Base-by-base conservation (phyloP, 2,888 invertebrate species). In the Pocota personata region DNA sequence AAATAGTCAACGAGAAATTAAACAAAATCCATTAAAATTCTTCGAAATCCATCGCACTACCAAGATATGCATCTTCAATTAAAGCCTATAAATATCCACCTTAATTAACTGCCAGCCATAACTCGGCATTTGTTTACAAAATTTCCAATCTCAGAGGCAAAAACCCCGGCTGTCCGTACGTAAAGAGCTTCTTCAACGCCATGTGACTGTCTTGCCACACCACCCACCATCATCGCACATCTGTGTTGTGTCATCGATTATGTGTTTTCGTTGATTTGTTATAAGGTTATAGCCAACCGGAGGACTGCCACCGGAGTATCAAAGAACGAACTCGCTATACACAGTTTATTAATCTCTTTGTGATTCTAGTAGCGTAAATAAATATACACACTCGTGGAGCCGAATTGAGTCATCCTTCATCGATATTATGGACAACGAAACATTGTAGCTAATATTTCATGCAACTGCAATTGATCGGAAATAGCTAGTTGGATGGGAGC, bases 331-430 rank as follows among this genome's bases (percentile, higher is more conserved):
- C 62, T 82, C 57, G 57, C 48, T 60, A 19, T 12, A 58, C 16
- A 58, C 46, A 40, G 60, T 62, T 67, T 79, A 69, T 79, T 55
- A 84, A 78, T 79, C 73, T 67, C 35, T 73, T 72, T 60, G 64
- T 66, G 82, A 66, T 40, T 72, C 37, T 46, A 57, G 60, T 40
- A 48, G 62, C 32, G 57, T 60, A 48, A 62, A 71, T 64, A 78
- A 71, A 75, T 55, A 46, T 27, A 67, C 60, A 75, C 48, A 79
- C 57, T 48, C 66, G 60, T 43, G 46, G 43, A 50, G 32, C 27
- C 64, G 48, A 83, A 83, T 79, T 84, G 79, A 84, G 75, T 80
- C 80, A 84, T 84, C 80, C 69, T 75, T 84, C 80, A 79, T 84
- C 69, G 80, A 62, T 73, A 57, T 73, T 67, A 78, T 78, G 58